Base-by-base conservation (phyloP, 1,140 invertebrate species). In the Drosophila chauvacae region DNA sequence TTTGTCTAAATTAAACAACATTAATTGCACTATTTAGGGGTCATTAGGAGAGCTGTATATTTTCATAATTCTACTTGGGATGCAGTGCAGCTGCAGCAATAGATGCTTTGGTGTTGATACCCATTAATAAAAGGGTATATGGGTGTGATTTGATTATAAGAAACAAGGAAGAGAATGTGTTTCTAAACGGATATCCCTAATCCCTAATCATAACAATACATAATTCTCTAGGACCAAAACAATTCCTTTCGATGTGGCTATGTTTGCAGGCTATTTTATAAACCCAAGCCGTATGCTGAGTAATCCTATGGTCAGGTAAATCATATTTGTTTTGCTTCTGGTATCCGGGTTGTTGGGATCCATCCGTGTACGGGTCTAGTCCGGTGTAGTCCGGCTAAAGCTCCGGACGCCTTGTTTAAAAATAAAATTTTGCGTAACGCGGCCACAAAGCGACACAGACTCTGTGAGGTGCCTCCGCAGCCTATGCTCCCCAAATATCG, bases 381-480 rank as follows among this genome's bases (percentile, higher is more conserved):
- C 72, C 80, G 59, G 74, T 71, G 23, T 71, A 75, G 80, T 77
- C 76, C 58, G 71, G 84, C 60, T 70, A 73, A 57, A 50, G 80
- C 80, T 78, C 81, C 84, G 84, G 80, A 77, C 80, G 64, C 60
- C 42, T 75, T 73, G 73, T 79, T 91, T 91, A 91, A 72, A 91
- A 91, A 91, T 91, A 91, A 84, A 61, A 90, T 80, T 91, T 91
- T 91, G 90, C 90, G 90, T 90, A 91, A 91, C 81, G 69, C 72
- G 58, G 50, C 61, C 69, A 55, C 68, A 74, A 71, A 72, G 76
- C 73, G 77, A 86, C 48, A 77, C 42, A 53, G 60, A 56, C 71
- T 66, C 65, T 72, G 64, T 37, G 41, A 58, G 55, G 33, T 37
- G 26, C 50, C 45, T 50, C 39, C 23, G 20, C 45, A 18, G 59